Conservation (phyloP, 2,888 invertebrate species). For the Helobdella robusta region DNA sequence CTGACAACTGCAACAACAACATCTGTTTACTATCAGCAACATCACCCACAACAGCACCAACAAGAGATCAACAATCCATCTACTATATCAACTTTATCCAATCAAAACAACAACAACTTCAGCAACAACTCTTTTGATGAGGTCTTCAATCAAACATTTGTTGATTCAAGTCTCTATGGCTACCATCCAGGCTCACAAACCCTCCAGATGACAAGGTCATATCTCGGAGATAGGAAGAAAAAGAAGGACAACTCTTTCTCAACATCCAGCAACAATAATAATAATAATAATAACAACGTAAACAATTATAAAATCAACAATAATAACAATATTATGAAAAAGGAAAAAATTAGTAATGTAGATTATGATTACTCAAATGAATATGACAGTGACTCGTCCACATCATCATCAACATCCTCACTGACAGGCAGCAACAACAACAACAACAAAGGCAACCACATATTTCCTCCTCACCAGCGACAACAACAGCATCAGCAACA, state of each 20-base stretch:
- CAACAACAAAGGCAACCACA: too few species aligned
- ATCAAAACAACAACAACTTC: too few species aligned
- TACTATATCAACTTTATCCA: background rate
- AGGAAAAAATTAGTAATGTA: too few species aligned
- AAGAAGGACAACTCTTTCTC: conserved; percentile 7
- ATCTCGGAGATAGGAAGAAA: conserved; percentile 17
- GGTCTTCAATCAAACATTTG: conserved; percentile 21
- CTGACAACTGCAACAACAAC: background rate
- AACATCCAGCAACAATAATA: too few species aligned
- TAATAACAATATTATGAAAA: too few species aligned
- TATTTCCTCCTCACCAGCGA: background rate
- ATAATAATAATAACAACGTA: too few species aligned
- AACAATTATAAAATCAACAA: too few species aligned
- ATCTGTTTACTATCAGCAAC: conserved; percentile 7
- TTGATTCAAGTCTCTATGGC: conserved; percentile 23
- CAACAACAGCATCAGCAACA: background rate
- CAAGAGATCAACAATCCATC: background rate
- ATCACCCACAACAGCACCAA: background rate
- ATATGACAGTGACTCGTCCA: background rate
- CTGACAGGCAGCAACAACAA: background rate
- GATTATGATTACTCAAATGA: too few species aligned
- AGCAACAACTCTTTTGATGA: background rate
- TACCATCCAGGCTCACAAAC: conserved; percentile 24
- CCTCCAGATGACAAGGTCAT: conserved; percentile 24
- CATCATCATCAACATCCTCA: conserved; percentile 3